Evolutionary conservation across 1,140 invertebrate genomes (phyloP).

Genomic region (Hypothenemus hampei): DNA sequence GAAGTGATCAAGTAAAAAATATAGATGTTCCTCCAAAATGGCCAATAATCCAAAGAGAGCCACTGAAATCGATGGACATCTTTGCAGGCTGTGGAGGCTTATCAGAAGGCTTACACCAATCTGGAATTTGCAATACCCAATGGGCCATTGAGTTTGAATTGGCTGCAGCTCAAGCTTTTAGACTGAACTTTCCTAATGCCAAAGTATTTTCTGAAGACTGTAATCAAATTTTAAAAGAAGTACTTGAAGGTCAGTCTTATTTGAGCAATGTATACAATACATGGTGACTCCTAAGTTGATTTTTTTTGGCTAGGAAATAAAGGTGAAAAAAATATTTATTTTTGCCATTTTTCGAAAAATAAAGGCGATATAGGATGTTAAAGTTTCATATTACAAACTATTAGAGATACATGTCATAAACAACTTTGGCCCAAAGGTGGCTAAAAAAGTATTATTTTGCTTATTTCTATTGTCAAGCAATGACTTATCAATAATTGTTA

Average conservation of each 20-base stretch:
- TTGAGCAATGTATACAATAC: too few species aligned
- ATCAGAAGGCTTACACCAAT: constrained; percentile 66
- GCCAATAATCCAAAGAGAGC: constrained; percentile 45
- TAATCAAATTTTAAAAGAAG: constrained; percentile 64
- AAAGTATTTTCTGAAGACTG: constrained; percentile 79
- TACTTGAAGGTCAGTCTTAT: constrained; percentile 52
- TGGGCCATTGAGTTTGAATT: constrained; percentile 83
- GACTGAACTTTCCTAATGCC: constrained; percentile 69
- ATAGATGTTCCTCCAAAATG: constrained; percentile 38
- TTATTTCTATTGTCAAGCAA: too few species aligned
- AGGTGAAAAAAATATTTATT: too few species aligned
- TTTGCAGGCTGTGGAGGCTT: constrained; percentile 85
- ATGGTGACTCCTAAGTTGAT: too few species aligned
- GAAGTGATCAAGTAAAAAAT: constrained; percentile 43
- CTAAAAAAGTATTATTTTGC: too few species aligned
- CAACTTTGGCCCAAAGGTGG: too few species aligned
- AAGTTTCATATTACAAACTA: too few species aligned
- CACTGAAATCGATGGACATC: constrained; percentile 70
- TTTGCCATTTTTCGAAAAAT: too few species aligned
- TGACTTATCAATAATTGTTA: too few species aligned
- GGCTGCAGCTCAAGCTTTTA: constrained; percentile 73
- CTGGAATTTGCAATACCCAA: constrained; percentile 60
- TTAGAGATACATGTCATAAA: too few species aligned
- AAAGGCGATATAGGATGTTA: too few species aligned
- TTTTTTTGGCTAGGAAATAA: too few species aligned